Base-by-base conservation (phyloP, 1,140 invertebrate species). In the Metaphire vulgaris region DNA sequence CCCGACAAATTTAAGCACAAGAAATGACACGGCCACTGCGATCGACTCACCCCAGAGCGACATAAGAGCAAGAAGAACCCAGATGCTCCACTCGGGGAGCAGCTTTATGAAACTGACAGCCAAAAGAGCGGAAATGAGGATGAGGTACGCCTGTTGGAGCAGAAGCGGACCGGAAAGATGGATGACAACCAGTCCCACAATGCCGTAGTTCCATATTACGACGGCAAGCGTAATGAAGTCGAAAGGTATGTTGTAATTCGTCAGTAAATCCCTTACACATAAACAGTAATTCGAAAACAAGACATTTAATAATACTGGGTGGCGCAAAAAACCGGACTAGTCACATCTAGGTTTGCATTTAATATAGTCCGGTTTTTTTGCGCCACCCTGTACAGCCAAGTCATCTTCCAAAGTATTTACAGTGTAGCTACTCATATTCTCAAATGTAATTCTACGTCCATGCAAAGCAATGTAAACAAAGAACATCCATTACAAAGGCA, bases 91-190 rank as follows among this genome's bases (percentile, higher is more conserved):
- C 85, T 99, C 96, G 0, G 98, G 98, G 74, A 99, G 87, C 87
- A 98, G 98, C 88, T 99, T 99, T 75, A 99, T 99, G 83, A 99
- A 99, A 26, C 99, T 93, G 15, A 99, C 89, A 1, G 97, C 97
- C 95, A 99, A 97, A 0, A 99, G 87, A 0, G 97, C 95, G 26
- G 95, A 95, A 74, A 99, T 92, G 81, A 97, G 93, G 81, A 99
- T 98, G 0, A 99, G 89, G 88, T 99, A 99, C 1, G 92, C 94
- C 82, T 99, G 97, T 83, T 98, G 97, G 31, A 99, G 86, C 21
- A 92, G 86, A 67, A 99, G 87, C 0, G 97, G 97, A 1, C 95
- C 96, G 79, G 96, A 93, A 96, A 96, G 99, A 86, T 99, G 97
- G 77, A 99, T 99, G 79, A 92, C 93, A 78, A 99, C 92, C 94